Evolutionary conservation across 2,797 vertebrate species (phyloP).

Genomic region (Cercopithecus hamlyni): DNA sequence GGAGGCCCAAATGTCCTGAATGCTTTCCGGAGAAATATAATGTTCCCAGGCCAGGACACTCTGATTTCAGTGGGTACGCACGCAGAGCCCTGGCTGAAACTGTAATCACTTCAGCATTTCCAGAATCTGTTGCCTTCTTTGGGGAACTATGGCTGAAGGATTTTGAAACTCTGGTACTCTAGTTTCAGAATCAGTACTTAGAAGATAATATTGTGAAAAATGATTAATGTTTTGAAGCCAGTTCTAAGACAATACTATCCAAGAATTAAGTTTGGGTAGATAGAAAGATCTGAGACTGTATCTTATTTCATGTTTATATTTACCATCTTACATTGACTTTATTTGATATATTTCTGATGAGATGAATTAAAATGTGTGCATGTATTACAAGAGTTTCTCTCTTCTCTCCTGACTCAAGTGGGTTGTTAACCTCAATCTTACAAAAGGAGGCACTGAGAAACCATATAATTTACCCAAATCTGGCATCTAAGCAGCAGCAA

Average conservation of each 20-base stretch:
- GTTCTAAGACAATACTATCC: background rate
- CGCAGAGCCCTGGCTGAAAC: background rate
- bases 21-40: background rate
- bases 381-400: background rate
- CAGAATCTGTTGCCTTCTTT: background rate
- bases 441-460: background rate
- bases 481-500: background rate
- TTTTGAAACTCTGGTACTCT: background rate
- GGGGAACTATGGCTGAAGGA: background rate
- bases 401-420: background rate
- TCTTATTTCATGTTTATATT: background rate
- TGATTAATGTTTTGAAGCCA: background rate
- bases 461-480: background rate
- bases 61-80: background rate
- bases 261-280: background rate
- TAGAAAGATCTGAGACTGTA: background rate
- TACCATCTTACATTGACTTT: background rate
- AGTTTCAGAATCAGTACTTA: background rate
- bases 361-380: background rate
- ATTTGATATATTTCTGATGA: background rate
- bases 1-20: background rate
- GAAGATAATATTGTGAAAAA: background rate
- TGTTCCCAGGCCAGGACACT: background rate
- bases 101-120: background rate
- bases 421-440: background rate